phyloP scores from a whole-genome alignment of 2,888 invertebrate species.

The Thera obeliscata region DNA sequence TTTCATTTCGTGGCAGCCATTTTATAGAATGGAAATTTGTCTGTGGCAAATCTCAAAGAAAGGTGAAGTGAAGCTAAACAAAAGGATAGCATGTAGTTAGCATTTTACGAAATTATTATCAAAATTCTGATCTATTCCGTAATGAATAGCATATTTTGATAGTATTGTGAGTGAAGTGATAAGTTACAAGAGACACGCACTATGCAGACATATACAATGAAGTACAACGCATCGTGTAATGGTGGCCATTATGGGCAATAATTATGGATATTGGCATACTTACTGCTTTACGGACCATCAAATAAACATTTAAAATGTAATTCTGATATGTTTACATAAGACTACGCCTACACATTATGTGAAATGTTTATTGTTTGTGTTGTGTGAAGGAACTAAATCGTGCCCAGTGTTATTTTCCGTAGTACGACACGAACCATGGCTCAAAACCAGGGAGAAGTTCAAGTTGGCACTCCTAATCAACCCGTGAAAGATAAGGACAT shows the following conservation, averaged over 20 bases:
- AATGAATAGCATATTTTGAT: conserved; percentile 55
- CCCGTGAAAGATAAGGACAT: conserved; percentile 82
- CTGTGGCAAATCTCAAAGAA: conserved; percentile 79
- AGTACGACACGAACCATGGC: conserved; percentile 74
- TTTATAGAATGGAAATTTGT: conserved; percentile 74
- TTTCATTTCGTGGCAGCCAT: conserved; percentile 77
- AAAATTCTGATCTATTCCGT: conserved; percentile 62
- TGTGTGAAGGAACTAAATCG: conserved; percentile 65
- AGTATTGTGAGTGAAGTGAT: conserved; percentile 57
- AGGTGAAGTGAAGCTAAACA: conserved; percentile 81
- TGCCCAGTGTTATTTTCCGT: conserved; percentile 70
- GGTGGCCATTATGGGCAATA: conserved; percentile 84
- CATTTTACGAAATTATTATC: conserved; percentile 72
- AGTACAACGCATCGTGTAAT: conserved; percentile 82
- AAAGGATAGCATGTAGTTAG: conserved; percentile 82
- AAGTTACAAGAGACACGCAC: conserved; percentile 55
- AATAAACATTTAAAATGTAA: conserved; percentile 61
- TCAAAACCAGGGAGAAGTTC: conserved; percentile 83
- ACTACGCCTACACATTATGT: conserved; percentile 66
- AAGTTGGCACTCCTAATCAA: conserved; percentile 81
- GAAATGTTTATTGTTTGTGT: conserved; percentile 60
- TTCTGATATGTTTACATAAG: conserved; percentile 51
- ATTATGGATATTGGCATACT: conserved; percentile 84
- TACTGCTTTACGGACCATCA: conserved; percentile 72
- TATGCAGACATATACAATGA: conserved; percentile 66